Base-by-base conservation (phyloP, 2,888 invertebrate species). In the Itoplectis maculator region DNA sequence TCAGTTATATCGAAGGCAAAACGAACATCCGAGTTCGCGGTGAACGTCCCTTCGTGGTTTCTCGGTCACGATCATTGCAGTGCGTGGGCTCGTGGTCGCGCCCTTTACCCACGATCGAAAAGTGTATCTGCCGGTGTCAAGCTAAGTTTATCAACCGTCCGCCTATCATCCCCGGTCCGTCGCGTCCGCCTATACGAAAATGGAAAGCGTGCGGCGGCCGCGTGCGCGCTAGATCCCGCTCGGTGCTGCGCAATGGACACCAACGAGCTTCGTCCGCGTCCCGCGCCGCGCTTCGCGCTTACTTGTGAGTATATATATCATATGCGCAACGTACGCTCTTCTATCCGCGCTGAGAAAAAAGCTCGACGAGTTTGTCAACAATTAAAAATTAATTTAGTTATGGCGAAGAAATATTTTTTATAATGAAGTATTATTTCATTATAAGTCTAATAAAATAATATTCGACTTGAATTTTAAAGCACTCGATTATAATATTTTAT, bases 91-190 rank as follows among this genome's bases (percentile, higher is more conserved):
- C n/a, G n/a, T n/a, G n/a, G n/a, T n/a, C 13, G 51, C 18, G 37
- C 51, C 56, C 56, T 65, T 51, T 4, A 66, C 7, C 35, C 29
- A 59, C 13, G 29, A 42, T 23, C 76, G 61, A 70, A 66, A 61
- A 72, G 61, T 72, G 35, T 81, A 77, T 81, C 81, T n/a, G n/a
- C 42, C 23, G 65, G 77, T 77, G 77, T 77, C 77, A 81, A 81
- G 47, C 72, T 13, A 61, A 80, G 80, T 80, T 80, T 80, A 80
- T 80, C 80, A 45, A 9, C 6, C n/a, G 35, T 42, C n/a, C 13
- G 23, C 42, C 42, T 70, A 78, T 70, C 54, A 42, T 78, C 29
- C n/a, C 42, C 45, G 63, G 56, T 56, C 23, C 35, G 45, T 0
- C 11, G 65, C 29, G 23, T 29, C 29, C 23, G 45, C n/a, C n/a